Evolutionary conservation across 2,113 vertebrate genomes (phyloP).

Genomic region (Castor canadensis): DNA sequence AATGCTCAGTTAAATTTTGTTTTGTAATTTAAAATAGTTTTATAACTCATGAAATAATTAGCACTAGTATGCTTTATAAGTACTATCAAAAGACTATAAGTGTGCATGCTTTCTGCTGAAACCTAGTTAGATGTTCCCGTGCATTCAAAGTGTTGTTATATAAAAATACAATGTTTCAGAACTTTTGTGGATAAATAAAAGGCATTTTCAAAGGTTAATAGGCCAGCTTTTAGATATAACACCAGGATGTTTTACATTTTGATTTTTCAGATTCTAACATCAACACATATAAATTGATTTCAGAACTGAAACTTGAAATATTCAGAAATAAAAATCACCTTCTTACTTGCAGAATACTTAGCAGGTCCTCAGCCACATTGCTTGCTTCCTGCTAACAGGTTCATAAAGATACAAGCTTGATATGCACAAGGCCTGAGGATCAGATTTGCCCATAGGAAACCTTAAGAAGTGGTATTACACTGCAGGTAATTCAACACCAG

Average conservation of each 20-base stretch:
- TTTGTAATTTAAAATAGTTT: neutral
- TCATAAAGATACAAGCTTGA: neutral
- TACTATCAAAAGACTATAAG: neutral
- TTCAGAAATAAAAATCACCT: neutral
- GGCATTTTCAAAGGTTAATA: neutral
- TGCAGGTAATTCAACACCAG: neutral
- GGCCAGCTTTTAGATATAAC: neutral
- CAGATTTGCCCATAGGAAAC: neutral
- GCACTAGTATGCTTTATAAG: neutral
- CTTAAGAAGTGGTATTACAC: neutral
- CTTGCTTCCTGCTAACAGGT: neutral
- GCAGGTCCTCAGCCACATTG: accelerated
- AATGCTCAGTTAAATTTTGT: neutral
- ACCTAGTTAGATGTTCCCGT: neutral
- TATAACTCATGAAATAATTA: neutral
- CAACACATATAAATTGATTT: neutral
- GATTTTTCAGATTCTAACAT: neutral
- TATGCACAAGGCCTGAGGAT: neutral
- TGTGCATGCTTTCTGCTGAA: neutral
- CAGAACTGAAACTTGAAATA: neutral
- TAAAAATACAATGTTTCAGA: neutral
- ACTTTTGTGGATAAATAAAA: neutral
- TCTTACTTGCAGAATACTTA: neutral
- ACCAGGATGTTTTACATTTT: neutral
- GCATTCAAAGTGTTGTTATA: neutral